These are phyloP conservation scores for Unio delphinus DNA, from an alignment of 2,888 invertebrate species.

Conservation along the genomic window DNA sequence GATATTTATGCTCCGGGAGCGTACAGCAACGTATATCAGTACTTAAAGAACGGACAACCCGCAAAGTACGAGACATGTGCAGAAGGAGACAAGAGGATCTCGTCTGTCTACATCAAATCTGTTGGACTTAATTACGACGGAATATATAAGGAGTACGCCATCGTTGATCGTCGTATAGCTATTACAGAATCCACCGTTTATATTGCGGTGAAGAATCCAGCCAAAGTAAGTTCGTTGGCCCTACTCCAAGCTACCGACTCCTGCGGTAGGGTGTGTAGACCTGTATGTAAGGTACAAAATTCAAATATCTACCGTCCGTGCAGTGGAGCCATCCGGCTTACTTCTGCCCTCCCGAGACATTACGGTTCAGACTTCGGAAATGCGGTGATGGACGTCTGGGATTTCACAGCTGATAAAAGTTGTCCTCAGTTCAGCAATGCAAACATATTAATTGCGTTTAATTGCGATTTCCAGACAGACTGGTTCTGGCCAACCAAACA, in stretches of 20 bases:
- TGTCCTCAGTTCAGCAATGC: slow-evolving; percentile 49
- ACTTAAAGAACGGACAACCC: slow-evolving; percentile 24
- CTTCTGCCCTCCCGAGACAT: slow-evolving; percentile 35
- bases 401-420: slow-evolving; percentile 37
- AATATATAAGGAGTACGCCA: slow-evolving; percentile 56
- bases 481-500: slow-evolving; percentile 41
- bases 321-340: slow-evolving; percentile 49
- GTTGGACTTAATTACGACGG: slow-evolving; percentile 59
- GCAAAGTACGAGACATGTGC: slow-evolving; percentile 35
- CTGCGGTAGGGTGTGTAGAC: slow-evolving; percentile 59
- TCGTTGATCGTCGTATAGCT: slow-evolving; percentile 57
- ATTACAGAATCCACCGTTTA: slow-evolving; percentile 54
- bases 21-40: slow-evolving; percentile 32
- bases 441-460: slow-evolving; percentile 54
- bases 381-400: slow-evolving; percentile 51
- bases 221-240: slow-evolving; percentile 28
- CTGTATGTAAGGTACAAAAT: slow-evolving; percentile 50
- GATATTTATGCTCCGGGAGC: slow-evolving; percentile 55
- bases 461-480: slow-evolving; percentile 55
- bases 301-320: slow-evolving; percentile 45
- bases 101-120: slow-evolving; percentile 52
- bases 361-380: slow-evolving; percentile 51
- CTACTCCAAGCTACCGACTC: slow-evolving; percentile 53
- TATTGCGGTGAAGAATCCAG: slow-evolving; percentile 46
- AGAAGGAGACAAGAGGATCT: slow-evolving; percentile 37